These are phyloP conservation scores for Eremophila alpestris DNA, from an alignment of 2,797 vertebrate species.

Conservation along the genomic window DNA sequence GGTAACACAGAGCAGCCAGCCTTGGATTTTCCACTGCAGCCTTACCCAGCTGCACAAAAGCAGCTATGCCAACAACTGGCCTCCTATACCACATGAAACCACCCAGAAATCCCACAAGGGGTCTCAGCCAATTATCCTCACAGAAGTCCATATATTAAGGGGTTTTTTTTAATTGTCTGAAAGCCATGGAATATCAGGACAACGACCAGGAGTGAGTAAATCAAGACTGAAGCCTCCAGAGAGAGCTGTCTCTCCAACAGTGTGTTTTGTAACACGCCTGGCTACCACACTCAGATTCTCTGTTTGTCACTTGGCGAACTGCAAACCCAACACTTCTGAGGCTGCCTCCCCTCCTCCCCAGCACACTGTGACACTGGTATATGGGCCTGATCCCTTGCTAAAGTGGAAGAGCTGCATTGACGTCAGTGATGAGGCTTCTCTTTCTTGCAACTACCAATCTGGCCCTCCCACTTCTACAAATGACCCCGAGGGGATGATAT, in stretches of 20 bases:
- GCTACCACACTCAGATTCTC: slow-evolving; percentile 10
- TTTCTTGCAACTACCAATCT: slow-evolving; percentile 53
- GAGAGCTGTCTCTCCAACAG: slow-evolving; percentile 27
- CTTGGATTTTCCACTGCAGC: neutral
- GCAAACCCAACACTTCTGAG: slow-evolving; percentile 42
- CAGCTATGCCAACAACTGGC: neutral
- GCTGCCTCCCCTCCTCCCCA: slow-evolving; percentile 41
- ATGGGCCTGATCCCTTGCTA: slow-evolving; percentile 36
- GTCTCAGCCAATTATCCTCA: slow-evolving; percentile 4
- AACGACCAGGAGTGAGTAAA: slow-evolving; percentile 41
- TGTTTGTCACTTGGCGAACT: slow-evolving; percentile 44
- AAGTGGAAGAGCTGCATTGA: slow-evolving; percentile 59
- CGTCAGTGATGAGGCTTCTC: slow-evolving; percentile 44
- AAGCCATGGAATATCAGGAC: neutral
- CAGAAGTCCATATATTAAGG: neutral
- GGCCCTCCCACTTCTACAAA: slow-evolving; percentile 53
- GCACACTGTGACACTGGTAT: slow-evolving; percentile 24
- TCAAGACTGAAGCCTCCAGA: slow-evolving; percentile 27
- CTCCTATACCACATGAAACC: neutral
- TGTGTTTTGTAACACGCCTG: slow-evolving; percentile 40
- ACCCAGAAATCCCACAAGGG: slow-evolving; percentile 4
- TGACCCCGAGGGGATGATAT: slow-evolving; percentile 37
- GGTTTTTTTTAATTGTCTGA: neutral
- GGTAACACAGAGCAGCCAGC: neutral
- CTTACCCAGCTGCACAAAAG: slow-evolving; percentile 7